Conservation (phyloP, 2,113 vertebrate species). For the Tychaedon coryphoeus region DNA sequence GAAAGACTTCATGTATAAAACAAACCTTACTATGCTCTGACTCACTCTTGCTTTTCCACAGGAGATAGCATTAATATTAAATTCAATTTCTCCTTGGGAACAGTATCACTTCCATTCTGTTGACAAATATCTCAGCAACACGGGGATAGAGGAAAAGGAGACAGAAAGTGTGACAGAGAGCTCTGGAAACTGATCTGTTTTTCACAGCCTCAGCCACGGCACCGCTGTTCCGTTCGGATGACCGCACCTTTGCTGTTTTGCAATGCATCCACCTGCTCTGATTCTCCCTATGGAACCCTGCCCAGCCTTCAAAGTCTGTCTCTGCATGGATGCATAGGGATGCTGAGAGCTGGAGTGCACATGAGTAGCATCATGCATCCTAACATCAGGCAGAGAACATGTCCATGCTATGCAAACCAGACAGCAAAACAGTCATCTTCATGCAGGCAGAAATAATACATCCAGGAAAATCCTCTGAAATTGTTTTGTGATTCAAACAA, state of each 20-base stretch:
- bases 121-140: constrained; percentile 69
- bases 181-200: neutral
- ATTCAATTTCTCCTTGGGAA: neutral
- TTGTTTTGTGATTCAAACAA: neutral
- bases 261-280: neutral
- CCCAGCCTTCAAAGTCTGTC: neutral
- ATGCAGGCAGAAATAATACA: neutral
- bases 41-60: constrained; percentile 11
- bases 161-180: neutral
- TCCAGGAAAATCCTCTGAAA: neutral
- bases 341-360: neutral
- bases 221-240: neutral
- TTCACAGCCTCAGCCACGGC: neutral
- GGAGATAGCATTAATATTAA: constrained; percentile 29
- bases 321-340: neutral
- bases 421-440: neutral
- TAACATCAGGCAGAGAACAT: neutral
- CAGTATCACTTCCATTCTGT: constrained; percentile 17
- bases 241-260: neutral
- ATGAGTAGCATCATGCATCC: neutral
- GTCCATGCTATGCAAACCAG: neutral
- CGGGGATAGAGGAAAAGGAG: neutral
- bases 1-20: constrained; percentile 16
- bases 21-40: constrained; percentile 28
- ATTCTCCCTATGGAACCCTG: neutral